Base-by-base conservation (phyloP, 2,113 vertebrate genomes). In the Noturus placidus region DNA sequence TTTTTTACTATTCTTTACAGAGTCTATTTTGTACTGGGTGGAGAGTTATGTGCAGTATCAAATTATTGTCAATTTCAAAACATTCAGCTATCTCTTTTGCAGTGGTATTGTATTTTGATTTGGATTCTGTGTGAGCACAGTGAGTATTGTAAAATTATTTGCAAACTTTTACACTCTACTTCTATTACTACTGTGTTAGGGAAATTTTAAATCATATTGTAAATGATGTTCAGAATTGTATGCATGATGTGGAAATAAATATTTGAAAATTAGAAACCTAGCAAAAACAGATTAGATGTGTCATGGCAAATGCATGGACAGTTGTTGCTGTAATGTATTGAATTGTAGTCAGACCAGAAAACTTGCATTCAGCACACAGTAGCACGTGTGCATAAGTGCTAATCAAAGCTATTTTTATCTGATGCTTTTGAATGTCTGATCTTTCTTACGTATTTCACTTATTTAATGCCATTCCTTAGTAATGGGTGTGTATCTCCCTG, bases 281-380 rank as follows among this genome's bases (percentile, higher is more conserved):
- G 0, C 5, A 79, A 0, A 54, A 54, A 5, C 15, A 25, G 25
- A 27, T 25, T n/a, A 0, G 10, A 8, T 52, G 72, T 76, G 38
- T 46, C 19, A 69, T 46, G 20, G 38, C 1, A 30, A 6, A 46
- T 6, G n/a, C 27, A 5, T 11, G 52, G 6, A 19, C 30, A 30
- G 22, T 76, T n/a, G 46, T 33, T 27, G 7, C 35, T 74, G 33
- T 15, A 8, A 61, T 33, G 38, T 30, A 25, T 38, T n/a, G 22
- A 89, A 77, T 57, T 33, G 46, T 38, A 8, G 80, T 72, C 70
- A 67, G 70, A 83, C 88, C 61, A 67, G 79, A 86, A 69, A 9
- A 2, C 14, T 52, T 86, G 11, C 79, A 77, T 88, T 80, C 63
- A n/a, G 14, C 10, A 46, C 22, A 46, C 38, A 9, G 30, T 30